Evolutionary conservation across 2,888 invertebrate species (phyloP), one percentile per base, ranked within the genome.

Genomic region (Drosophila emarginata): DNA sequence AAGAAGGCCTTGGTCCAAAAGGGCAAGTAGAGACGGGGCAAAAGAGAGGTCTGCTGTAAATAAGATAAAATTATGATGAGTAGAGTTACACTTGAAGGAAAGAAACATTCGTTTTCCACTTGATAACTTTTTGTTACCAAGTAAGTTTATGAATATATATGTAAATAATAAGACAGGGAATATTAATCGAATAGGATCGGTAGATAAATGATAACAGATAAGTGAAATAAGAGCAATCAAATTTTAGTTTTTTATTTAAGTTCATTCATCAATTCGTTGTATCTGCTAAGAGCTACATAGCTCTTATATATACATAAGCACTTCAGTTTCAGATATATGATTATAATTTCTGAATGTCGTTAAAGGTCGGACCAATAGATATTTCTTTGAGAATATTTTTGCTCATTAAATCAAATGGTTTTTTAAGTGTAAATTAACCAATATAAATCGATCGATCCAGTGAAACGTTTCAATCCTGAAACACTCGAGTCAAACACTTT

Each of bases 401-500:
- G 11, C 1, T 4, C 21, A 45, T 45, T 6, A 45, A 18, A 18
- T 45, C 18, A 45, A 45, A 45, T 18, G 18, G 5, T 21, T 21
- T 4, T 4, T 11, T 21, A 21, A 45, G 45, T 45, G 45, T 45
- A 45, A 45, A 45, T 45, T 18, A 45, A 45, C 45, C 12, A 45
- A 18, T 21, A 45, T 9, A 9, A 28, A 32, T 32, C 32, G 9
- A 45, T 45, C 45, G 45, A 45, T 45, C 45, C 45, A 21, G 45
- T 45, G 6, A 45, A 45, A 45, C 32, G 54, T 54, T 54, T 54
- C 32, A 54, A n/a, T 36, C 36, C 54, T 36, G 6, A 36, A 54
- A 36, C 54, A 54, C 54, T 54, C 36, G 54, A 54, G 54, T 15
- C 54, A 36, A 36, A 54, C 54, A 54, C 68, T 68, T 54, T 28